Percentiles rank a stretch among this genome's conserved stretches.
Conservation (phyloP, 2,113 vertebrate species). For the Nesogale talazaci region DNA sequence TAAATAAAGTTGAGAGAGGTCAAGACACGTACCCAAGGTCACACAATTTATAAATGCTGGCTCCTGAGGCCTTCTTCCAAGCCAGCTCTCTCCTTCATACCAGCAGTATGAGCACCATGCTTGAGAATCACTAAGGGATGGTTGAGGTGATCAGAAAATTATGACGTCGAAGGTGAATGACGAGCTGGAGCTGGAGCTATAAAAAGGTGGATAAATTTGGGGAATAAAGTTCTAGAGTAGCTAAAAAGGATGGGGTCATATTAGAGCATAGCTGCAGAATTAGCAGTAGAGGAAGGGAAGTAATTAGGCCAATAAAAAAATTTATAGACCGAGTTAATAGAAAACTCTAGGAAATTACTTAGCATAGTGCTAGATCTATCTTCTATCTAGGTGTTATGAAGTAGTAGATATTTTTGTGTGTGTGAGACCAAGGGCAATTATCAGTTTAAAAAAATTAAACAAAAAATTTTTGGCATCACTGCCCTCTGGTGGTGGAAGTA, state of each 20-base stretch:
- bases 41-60: too few relatives aligned
- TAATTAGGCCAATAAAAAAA: neutral
- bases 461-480: too few relatives aligned
- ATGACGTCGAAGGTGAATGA: neutral
- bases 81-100: slow-evolving; percentile 13
- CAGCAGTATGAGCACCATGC: neutral
- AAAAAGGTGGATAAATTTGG: neutral
- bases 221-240: slow-evolving; percentile 1
- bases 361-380: neutral
- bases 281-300: slow-evolving; percentile 6
- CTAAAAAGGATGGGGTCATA: neutral
- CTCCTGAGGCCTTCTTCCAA: neutral
- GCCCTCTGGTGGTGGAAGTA: too few relatives aligned
- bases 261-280: neutral
- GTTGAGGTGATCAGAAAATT: neutral
- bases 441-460: too few relatives aligned
- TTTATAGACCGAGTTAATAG: too few relatives aligned
- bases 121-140: neutral
- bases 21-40: too few relatives aligned
- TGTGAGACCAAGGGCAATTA: too few relatives aligned
- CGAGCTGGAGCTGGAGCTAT: neutral
- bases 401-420: too few relatives aligned
- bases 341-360: slow-evolving; percentile 36
- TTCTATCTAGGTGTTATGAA: too few relatives aligned
- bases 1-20: too few relatives aligned